Conservation (phyloP, 2,797 vertebrate species). For the Trematomus bernacchii region DNA sequence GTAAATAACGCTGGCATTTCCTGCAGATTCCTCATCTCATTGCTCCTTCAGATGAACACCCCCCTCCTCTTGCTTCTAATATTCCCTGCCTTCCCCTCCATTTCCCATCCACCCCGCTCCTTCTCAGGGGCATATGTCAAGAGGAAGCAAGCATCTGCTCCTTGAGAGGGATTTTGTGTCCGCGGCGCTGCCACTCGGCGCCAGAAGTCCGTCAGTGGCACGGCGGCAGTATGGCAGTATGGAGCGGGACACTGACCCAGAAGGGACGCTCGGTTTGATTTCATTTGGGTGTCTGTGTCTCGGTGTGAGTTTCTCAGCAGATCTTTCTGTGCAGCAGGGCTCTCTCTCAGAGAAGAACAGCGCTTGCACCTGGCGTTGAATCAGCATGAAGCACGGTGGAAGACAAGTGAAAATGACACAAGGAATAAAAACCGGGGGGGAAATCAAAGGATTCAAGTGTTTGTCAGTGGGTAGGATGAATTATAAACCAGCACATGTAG, state of each 20-base stretch:
- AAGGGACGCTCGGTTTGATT: slow-evolving; percentile 58
- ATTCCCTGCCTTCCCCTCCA: slow-evolving; percentile 54
- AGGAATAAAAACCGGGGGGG: slow-evolving; percentile 11
- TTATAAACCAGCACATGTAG: slow-evolving; percentile 19
- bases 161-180: slow-evolving; percentile 79
- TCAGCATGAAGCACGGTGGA: slow-evolving; percentile 3
- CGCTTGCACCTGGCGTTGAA: slow-evolving; percentile 29
- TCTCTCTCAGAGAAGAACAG: not conserved
- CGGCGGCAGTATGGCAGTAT: slow-evolving; percentile 66
- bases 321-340: slow-evolving; percentile 7
- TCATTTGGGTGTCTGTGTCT: slow-evolving; percentile 45
- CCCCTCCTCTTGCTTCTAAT: slow-evolving; percentile 30
- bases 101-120: slow-evolving; percentile 63
- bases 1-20: not conserved
- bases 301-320: slow-evolving; percentile 25
- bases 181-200: slow-evolving; percentile 53
- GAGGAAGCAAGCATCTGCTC: slow-evolving; percentile 84
- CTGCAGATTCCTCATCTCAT: not conserved
- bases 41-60: slow-evolving; percentile 25
- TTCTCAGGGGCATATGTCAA: slow-evolving; percentile 82
- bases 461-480: slow-evolving; percentile 21
- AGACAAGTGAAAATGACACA: slow-evolving; percentile 25
- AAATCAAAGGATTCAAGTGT: slow-evolving; percentile 29
- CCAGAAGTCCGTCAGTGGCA: slow-evolving; percentile 63
- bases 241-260: slow-evolving; percentile 61